Evolutionary conservation across 2,797 vertebrate genomes (phyloP), one percentile per base, ranked within the genome.

Genomic region (Xiphophorus birchmanni): DNA sequence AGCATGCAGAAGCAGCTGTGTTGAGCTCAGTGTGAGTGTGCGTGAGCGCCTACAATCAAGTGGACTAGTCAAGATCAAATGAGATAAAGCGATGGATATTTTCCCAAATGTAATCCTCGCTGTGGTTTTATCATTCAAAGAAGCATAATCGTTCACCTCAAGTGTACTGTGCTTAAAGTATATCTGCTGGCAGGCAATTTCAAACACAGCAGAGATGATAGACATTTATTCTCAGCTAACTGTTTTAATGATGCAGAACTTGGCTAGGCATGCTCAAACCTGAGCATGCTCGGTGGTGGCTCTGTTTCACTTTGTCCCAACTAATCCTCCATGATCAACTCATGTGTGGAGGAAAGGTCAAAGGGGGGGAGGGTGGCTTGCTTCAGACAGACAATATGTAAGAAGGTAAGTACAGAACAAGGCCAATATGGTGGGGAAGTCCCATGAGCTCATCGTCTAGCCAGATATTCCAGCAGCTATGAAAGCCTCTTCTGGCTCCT

Each of bases 371-470:
- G 42, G 83, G 82, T 76, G 47, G 83, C 48, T 71, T 80, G 83
- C 44, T 87, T 85, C 86, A 92, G 87, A 85, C 85, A 87, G 75
- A 84, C 82, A 40, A 60, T 63, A 29, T 80, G 80, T 82, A 87
- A 85, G 86, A 84, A 91, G 84, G 89, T 93, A 89, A 89, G 89
- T 75, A 86, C 85, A 93, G 91, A 83, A 90, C 58, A 86, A 86
- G 86, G 87, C 86, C 76, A 42, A 83, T 87, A 79, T 32, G 35
- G 75, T 42, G 91, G 93, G 94, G 90, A 92, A 92, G 87, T 95
- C 94, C 93, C 94, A 94, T 94, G 94, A 95, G 92, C 89, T 95
- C 93, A 94, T 80, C 47, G 94, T 95, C 93, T 94, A 81, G 92
- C 88, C 91, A 82, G 88, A 88, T 87, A 69, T 74, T 3, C 80